Base-by-base conservation (phyloP, 2,113 vertebrate genomes). In the Phainopepla nitens region DNA sequence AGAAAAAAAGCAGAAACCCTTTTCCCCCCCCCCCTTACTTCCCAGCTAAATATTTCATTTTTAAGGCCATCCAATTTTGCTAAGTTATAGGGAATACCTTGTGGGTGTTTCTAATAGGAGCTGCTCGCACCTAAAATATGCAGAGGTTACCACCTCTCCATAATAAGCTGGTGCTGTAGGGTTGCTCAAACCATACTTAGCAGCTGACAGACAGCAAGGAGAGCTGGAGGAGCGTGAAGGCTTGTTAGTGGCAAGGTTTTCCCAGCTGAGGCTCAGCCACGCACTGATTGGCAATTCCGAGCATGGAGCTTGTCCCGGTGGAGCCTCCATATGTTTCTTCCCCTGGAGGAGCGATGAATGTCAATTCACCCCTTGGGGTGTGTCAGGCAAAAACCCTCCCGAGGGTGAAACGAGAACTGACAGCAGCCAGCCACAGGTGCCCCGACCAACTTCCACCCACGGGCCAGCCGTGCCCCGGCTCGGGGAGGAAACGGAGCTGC, bases 261-360 rank as follows among this genome's bases (percentile, higher is more conserved):
- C 96, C 93, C 97, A 97, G 97, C 97, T 97, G 97, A 94, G 97
- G 82, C 95, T 96, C 90, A 68, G 91, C 28, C 94, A 47, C 0
- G 21, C 50, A 4, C 75, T 97, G 65, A 97, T 97, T 85, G 97
- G 86, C 93, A 96, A 97, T 97, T 89, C 97, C 54, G 29, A 94
- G 87, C 95, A 89, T 75, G 44, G 86, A 33, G 69, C 6, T 61
- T 1, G 76, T 96, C 97, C 97, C 93, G 1, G 41, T 77, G 93
- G 96, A 97, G 93, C 29, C 45, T 97, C 97, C 97, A 87, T 97
- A 95, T 96, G 97, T 73, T 97, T 84, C 84, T 92, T 77, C 92
- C 95, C 96, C 96, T 96, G 89, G 96, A 97, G 96, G 94, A 96
- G 89, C 54, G 20, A 96, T 96, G 96, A 97, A 97, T 97, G 96